Evolutionary conservation across 2,888 invertebrate genomes (phyloP).

Genomic region (Cordilura impudica): DNA sequence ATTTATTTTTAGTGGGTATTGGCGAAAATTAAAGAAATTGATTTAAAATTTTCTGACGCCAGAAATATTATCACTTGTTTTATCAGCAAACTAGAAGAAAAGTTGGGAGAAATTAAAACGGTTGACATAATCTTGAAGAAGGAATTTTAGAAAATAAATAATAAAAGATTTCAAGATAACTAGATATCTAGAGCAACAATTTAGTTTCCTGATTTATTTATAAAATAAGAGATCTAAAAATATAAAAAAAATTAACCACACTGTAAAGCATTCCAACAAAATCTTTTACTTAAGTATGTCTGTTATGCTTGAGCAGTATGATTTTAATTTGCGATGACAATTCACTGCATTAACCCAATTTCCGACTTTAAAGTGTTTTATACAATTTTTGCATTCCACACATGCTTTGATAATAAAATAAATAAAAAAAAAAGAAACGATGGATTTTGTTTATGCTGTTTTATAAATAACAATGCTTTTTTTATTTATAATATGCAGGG

Average conservation of each 20-base stretch:
- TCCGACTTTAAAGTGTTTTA: slow-evolving; percentile 36
- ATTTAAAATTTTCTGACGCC: too few relatives aligned
- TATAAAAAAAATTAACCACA: neutral
- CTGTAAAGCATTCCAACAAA: slow-evolving; percentile 9
- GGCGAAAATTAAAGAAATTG: too few relatives aligned
- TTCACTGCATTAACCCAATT: slow-evolving; percentile 47
- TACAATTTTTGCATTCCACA: slow-evolving; percentile 35
- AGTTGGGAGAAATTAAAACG: too few relatives aligned
- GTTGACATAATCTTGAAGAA: too few relatives aligned
- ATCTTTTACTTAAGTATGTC: neutral
- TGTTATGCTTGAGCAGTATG: neutral
- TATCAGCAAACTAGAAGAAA: too few relatives aligned
- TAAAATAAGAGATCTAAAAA: too few relatives aligned
- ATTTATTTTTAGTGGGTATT: too few relatives aligned
- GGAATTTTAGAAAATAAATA: too few relatives aligned
- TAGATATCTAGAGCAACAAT: too few relatives aligned
- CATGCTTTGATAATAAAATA: slow-evolving; percentile 1
- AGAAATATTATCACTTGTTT: too few relatives aligned
- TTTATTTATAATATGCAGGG: neutral
- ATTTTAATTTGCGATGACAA: slow-evolving; percentile 46
- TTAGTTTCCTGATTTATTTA: too few relatives aligned
- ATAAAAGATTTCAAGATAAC: too few relatives aligned
- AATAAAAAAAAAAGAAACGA: neutral
- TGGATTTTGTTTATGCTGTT: slow-evolving; percentile 6
- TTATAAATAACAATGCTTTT: slow-evolving; percentile 28